Percentiles rank a stretch among this genome's conserved stretches.
Evolutionary conservation across 2,888 invertebrate genomes (phyloP).

Genomic region (Omphaloscelis lunosa): DNA sequence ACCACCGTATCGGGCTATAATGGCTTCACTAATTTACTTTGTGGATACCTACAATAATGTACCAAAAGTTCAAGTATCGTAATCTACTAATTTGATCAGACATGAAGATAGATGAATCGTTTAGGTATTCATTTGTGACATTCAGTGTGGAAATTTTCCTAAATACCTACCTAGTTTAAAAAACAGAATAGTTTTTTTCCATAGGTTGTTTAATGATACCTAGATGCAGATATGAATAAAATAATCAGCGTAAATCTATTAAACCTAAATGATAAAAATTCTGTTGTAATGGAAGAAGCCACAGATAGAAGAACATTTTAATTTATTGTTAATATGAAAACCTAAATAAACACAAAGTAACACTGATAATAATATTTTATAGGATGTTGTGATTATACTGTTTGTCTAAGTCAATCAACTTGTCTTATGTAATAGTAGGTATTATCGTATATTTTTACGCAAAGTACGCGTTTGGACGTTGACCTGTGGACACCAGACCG

Average conservation of each 20-base stretch:
- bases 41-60: slow-evolving; percentile 1
- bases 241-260: not conserved
- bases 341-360: slow-evolving; percentile 9
- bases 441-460: slow-evolving; percentile 10
- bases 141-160: not conserved
- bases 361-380: slow-evolving; percentile 14
- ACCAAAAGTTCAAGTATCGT: slow-evolving; percentile 12
- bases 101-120: not conserved
- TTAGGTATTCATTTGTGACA: not conserved
- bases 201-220: not conserved
- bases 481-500: not conserved
- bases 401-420: slow-evolving; percentile 33
- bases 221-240: not conserved
- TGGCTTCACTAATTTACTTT: slow-evolving; percentile 18
- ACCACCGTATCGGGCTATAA: slow-evolving; percentile 25
- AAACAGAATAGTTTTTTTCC: not conserved
- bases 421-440: too few species aligned
- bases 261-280: slow-evolving; percentile 6
- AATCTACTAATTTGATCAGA: slow-evolving; percentile 10
- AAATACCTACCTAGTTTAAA: not conserved
- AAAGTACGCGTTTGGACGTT: not conserved
- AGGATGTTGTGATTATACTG: slow-evolving; percentile 2
- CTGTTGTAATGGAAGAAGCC: slow-evolving; percentile 25
- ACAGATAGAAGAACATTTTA: not conserved
- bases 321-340: not conserved